Evolutionary conservation across 1,140 invertebrate genomes (phyloP).

Genomic region (Drosophila suzukii): DNA sequence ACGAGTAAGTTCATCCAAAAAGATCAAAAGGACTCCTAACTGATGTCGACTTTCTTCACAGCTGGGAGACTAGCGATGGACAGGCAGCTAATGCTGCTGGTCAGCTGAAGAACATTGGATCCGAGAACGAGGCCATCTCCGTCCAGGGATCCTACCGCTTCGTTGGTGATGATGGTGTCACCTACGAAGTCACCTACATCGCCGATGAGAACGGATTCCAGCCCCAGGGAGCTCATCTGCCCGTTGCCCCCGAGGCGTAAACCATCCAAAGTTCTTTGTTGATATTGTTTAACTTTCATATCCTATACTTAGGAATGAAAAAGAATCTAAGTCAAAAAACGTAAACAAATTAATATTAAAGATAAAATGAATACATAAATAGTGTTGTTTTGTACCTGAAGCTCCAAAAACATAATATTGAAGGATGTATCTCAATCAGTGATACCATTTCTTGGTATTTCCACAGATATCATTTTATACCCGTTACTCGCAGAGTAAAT

Average conservation of each 20-base stretch:
- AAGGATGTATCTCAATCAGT: no score
- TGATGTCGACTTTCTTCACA: constrained; percentile 2
- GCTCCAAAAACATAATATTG: no score
- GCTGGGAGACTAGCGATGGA: constrained; percentile 56
- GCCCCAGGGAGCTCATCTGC: constrained; percentile 87
- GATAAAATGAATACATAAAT: constrained; percentile 7
- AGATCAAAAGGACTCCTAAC: not conserved
- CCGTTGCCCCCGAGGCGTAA: constrained; percentile 80
- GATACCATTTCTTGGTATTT: no score
- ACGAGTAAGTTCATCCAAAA: constrained; percentile 36
- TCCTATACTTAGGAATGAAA: no score
- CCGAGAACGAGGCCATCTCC: constrained; percentile 79
- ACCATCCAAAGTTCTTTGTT: constrained; percentile 27
- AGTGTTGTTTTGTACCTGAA: no score
- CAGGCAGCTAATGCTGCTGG: constrained; percentile 13
- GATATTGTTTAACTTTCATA: not conserved
- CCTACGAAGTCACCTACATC: constrained; percentile 51
- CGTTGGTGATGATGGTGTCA: constrained; percentile 63
- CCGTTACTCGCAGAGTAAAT: no score
- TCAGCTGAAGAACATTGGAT: constrained; percentile 43
- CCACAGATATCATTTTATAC: no score
- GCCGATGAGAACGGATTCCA: constrained; percentile 88
- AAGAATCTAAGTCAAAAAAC: not conserved
- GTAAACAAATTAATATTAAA: constrained; percentile 7
- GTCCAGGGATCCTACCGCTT: constrained; percentile 87